Percentiles rank a stretch among this genome's conserved stretches.
phyloP scores from a whole-genome alignment of 2,888 invertebrate species.

The Aelia acuminata region DNA sequence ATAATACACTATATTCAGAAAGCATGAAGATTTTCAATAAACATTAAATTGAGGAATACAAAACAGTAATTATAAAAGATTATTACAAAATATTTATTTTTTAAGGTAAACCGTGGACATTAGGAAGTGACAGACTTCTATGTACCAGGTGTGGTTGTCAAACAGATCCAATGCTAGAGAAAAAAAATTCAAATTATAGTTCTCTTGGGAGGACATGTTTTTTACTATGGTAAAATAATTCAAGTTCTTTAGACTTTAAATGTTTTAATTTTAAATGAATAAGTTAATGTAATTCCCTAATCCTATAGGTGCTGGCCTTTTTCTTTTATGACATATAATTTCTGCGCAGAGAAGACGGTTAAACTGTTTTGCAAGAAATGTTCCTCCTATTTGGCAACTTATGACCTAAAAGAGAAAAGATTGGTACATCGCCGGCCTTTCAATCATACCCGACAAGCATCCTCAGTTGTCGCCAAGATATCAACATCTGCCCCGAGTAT shows the following conservation, averaged over 20 bases:
- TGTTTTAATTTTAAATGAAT: slow-evolving; percentile 65
- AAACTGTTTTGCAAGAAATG: slow-evolving; percentile 56
- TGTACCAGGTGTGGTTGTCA: slow-evolving; percentile 58
- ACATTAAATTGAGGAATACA: too few relatives aligned
- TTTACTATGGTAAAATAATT: not conserved
- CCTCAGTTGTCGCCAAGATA: not conserved
- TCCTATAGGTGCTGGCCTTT: slow-evolving; percentile 69
- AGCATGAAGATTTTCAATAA: too few relatives aligned
- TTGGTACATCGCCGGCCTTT: not conserved
- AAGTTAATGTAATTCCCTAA: not conserved
- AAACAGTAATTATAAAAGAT: too few relatives aligned
- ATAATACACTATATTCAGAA: too few relatives aligned
- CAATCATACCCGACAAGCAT: not conserved
- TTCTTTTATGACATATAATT: slow-evolving; percentile 69
- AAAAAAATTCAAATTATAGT: slow-evolving; percentile 68
- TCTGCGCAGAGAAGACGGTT: slow-evolving; percentile 63
- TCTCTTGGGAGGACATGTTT: slow-evolving; percentile 68
- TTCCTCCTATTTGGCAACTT: slow-evolving; percentile 57
- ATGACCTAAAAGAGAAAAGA: slow-evolving; percentile 50
- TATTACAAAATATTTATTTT: not conserved
- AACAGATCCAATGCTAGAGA: slow-evolving; percentile 46
- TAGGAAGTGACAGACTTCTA: slow-evolving; percentile 51
- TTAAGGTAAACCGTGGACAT: slow-evolving; percentile 45
- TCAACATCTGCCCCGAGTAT: not conserved
- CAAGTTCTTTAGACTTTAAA: not conserved